phyloP scores from a whole-genome alignment of 2,113 vertebrate species.

The Cranoglanis bouderius region DNA sequence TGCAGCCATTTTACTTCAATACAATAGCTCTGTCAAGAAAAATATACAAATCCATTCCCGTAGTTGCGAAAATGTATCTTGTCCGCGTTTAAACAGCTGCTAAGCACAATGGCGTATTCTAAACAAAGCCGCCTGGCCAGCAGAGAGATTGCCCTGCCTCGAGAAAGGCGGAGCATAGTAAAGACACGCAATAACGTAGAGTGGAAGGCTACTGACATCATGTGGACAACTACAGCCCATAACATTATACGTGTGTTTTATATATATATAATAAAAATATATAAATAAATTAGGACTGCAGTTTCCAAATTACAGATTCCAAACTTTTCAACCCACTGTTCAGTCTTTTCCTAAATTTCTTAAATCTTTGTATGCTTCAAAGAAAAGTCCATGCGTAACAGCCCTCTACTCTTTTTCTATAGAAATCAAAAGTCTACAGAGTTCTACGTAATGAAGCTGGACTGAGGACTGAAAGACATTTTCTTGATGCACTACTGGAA shows the following conservation, averaged over 20 bases:
- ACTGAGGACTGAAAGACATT: neutral
- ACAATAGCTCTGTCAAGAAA: neutral
- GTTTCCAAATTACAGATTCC: neutral
- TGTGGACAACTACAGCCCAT: constrained; percentile 30
- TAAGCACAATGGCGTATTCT: constrained; percentile 45
- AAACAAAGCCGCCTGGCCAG: constrained; percentile 51
- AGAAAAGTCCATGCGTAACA: neutral
- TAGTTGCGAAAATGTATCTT: neutral
- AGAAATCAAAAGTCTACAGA: neutral
- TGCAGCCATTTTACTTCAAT: constrained; percentile 18
- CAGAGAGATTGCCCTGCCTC: neutral
- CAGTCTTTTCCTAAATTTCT: neutral
- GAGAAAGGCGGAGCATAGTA: constrained; percentile 44
- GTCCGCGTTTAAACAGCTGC: neutral
- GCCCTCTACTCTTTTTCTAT: neutral
- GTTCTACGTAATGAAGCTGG: neutral
- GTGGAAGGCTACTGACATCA: constrained; percentile 46
- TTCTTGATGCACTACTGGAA: neutral
- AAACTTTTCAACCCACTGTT: neutral
- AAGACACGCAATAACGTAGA: neutral
- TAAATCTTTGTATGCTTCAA: neutral
- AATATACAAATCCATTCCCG: neutral
- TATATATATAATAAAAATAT: neutral
- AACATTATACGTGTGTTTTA: neutral
- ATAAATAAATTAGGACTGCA: no score